Evolutionary conservation across 2,888 invertebrate genomes (phyloP), one percentile per base, ranked within the genome.

Genomic region (Drosophila differens): DNA sequence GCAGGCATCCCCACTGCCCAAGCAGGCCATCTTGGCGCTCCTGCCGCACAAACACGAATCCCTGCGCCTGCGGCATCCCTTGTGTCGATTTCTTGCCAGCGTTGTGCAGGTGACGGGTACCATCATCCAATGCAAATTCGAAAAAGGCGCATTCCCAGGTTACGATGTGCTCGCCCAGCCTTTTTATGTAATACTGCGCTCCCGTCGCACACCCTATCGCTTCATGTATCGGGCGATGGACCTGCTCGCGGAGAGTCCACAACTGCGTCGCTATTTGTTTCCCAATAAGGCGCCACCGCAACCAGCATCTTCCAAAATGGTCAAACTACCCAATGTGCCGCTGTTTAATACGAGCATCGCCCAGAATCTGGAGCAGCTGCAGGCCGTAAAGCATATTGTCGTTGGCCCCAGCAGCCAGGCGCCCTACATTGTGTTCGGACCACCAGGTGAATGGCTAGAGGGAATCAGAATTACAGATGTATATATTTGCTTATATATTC

Each of bases 351-450:
- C 72, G 1, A 66, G 49, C 1, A 94, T 97, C 51, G 93, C 91
- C 47, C 79, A 81, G 0, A 96, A 96, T 92, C 73, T 88, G 0
- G 95, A 96, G 82, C 97, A 97, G 87, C 94, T 94, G 74, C 93
- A 94, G 66, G 96, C 97, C 1, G 96, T 98, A 0, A 91, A 93
- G 58, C 95, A 96, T 83, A 96, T 97, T 63, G 87, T 96, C 9
- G 94, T 94, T 25, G 95, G 95, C 12, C 94, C 95, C 1, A 94
- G 95, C 1, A 94, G 94, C n/a, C 94, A 94, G 6, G 95, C 95
- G 2, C 98, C 98, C 0, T 98, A 97, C 89, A 95, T 98, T 35
- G 94, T 98, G 57, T 98, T 96, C 94, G 98, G 98, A n/a, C 98
- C 98, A 47, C 98, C 98, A 57, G 98, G 97, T 73, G 96, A 61